phyloP scores from a whole-genome alignment of 2,113 vertebrate species.

The Syrmaticus mikado region DNA sequence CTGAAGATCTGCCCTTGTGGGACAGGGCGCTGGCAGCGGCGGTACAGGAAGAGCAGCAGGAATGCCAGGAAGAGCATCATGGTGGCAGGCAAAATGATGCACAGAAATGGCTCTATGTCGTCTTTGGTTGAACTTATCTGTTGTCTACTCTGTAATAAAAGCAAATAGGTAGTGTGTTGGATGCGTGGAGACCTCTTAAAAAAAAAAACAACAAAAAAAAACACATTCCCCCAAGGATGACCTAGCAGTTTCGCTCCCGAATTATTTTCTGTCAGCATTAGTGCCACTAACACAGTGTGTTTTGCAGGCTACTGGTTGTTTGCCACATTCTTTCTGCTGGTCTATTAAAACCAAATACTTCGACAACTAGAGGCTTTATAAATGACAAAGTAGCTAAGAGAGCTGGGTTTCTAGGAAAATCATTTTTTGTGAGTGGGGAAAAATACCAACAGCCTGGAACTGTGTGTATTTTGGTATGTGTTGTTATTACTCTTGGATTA shows the following conservation, averaged over 20 bases:
- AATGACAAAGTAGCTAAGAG: background rate
- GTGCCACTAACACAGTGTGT: background rate
- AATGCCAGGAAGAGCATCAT: constrained; percentile 84
- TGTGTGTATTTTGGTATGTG: background rate
- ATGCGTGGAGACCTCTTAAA: background rate
- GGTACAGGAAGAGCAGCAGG: constrained; percentile 80
- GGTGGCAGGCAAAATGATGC: constrained; percentile 82
- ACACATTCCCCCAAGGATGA: background rate
- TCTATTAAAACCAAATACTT: background rate
- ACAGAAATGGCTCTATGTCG: constrained; percentile 82
- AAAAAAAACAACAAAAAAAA: no score
- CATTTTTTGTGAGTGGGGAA: background rate
- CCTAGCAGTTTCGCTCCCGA: background rate
- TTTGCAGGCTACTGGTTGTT: background rate
- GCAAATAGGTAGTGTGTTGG: background rate
- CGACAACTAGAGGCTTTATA: background rate
- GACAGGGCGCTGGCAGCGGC: constrained; percentile 64
- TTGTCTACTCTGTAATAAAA: constrained; percentile 79
- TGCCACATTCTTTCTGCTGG: background rate
- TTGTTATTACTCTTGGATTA: background rate
- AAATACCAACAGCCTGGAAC: background rate
- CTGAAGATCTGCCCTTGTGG: constrained; percentile 81
- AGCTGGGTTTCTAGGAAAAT: background rate
- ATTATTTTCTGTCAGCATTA: background rate
- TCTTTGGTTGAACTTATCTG: constrained; percentile 76